phyloP scores from a whole-genome alignment of 2,797 vertebrate genomes.

The Siniperca obscura region DNA sequence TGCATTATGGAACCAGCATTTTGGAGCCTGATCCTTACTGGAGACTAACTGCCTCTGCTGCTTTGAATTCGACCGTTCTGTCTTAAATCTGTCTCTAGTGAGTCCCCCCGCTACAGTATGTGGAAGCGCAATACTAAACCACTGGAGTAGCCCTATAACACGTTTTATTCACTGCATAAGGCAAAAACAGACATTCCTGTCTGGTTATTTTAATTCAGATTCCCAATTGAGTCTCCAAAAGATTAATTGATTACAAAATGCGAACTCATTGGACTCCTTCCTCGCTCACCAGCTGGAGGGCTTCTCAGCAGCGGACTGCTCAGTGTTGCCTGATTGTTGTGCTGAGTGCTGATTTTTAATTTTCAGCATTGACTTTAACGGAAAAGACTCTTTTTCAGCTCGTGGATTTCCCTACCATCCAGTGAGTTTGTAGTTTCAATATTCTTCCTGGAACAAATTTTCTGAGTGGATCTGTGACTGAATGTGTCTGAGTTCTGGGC shows the following conservation, averaged over 20 bases:
- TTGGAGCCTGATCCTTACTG: background rate
- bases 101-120: background rate
- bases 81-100: background rate
- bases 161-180: background rate
- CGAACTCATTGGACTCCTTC: background rate
- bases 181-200: background rate
- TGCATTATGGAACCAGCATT: background rate
- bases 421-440: background rate
- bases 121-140: background rate
- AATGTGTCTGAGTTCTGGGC: background rate
- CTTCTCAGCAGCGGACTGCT: background rate
- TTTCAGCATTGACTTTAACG: background rate
- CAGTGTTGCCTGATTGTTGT: no score
- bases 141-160: background rate
- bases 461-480: background rate
- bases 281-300: background rate
- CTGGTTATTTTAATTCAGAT: no score
- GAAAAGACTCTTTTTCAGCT: background rate
- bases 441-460: background rate
- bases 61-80: background rate
- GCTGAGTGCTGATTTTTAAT: slow-evolving; percentile 12
- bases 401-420: background rate
- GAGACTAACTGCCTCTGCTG: background rate
- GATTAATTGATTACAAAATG: background rate
- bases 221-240: no score